Percentiles rank a stretch among this genome's conserved stretches.
phyloP scores from a whole-genome alignment of 2,888 invertebrate species.

The Philereme vetulata region DNA sequence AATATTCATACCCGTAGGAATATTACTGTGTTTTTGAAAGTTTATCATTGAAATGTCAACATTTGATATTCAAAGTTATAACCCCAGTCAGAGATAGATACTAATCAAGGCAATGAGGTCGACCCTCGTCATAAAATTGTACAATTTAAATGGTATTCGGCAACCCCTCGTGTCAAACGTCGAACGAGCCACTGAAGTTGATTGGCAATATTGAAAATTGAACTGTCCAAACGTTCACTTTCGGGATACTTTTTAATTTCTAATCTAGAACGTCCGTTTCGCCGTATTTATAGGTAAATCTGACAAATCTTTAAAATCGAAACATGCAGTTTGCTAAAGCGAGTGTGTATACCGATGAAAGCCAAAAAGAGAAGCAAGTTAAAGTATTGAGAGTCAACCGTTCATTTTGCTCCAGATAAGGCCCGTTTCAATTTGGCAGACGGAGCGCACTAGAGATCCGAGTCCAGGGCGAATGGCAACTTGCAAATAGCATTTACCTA shows the following conservation, averaged over 20 bases:
- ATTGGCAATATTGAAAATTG: constrained; percentile 72
- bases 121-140: constrained; percentile 63
- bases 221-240: constrained; percentile 64
- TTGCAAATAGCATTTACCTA: constrained; percentile 75
- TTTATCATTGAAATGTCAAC: constrained; percentile 35
- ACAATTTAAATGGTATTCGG: constrained; percentile 61
- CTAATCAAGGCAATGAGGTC: constrained; percentile 55
- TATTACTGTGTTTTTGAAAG: constrained; percentile 19
- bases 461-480: constrained; percentile 61
- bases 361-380: constrained; percentile 46
- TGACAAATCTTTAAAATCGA: constrained; percentile 48
- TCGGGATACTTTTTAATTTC: constrained; percentile 59
- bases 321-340: constrained; percentile 39
- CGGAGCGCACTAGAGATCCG: constrained; percentile 59
- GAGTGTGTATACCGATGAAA: constrained; percentile 39
- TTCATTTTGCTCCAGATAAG: constrained; percentile 67
- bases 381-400: constrained; percentile 56
- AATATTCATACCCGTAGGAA: constrained; percentile 16
- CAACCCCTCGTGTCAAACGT: constrained; percentile 58
- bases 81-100: constrained; percentile 44
- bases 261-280: constrained; percentile 54
- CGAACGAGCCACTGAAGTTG: constrained; percentile 56
- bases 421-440: constrained; percentile 73
- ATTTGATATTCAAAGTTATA: constrained; percentile 48
- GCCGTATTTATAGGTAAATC: constrained; percentile 51